Evolutionary conservation across 2,888 invertebrate species (phyloP), one percentile per base, ranked within the genome.

Genomic region (Eupithecia subumbrata): DNA sequence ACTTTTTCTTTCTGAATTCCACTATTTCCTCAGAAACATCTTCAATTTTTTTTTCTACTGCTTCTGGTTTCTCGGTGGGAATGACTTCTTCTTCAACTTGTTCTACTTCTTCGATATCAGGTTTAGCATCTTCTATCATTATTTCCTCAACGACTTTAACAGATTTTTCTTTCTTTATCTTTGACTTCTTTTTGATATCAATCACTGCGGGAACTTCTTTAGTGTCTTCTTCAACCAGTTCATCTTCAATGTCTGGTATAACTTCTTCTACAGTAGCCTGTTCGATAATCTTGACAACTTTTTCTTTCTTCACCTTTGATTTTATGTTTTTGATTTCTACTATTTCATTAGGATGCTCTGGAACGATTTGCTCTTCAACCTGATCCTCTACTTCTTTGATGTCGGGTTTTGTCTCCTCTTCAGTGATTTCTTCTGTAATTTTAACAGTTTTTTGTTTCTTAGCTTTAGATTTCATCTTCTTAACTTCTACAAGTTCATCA

Each of bases 361-460:
- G 22, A 25, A 22, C 22, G 11, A 25, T 25, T 66, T 72, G 34
- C n/a, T 45, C 45, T 14, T 34, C 70, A 37, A 40, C 43, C 25
- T 25, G 60, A 25, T 60, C 60, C 22, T 22, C 22, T 22, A 60
- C 71, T 63, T 43, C 45, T 34, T 71, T 63, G 2, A 45, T 9
- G 9, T 18, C 45, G 7, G 30, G 63, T n/a, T 63, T 43, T 1
- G 45, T 40, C 9, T 71, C 64, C 45, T 71, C n/a, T 43, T n/a
- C 18, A 7, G 45, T 30, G 25, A 30, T 40, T 63, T 63, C 18
- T 71, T 71, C 34, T 9, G 5, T 3, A 45, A 52, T 48, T 22
- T 25, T 69, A 30, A 69, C 43, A 25, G 25, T 25, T 30, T 74
- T 71, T 67, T 71, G 71, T 71, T 73, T 76, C 63, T 56, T 76